Percentiles rank a stretch among this genome's conserved stretches.
These are phyloP conservation scores for Parambassis ranga DNA, from an alignment of 2,797 vertebrate genomes.

Conservation along the genomic window DNA sequence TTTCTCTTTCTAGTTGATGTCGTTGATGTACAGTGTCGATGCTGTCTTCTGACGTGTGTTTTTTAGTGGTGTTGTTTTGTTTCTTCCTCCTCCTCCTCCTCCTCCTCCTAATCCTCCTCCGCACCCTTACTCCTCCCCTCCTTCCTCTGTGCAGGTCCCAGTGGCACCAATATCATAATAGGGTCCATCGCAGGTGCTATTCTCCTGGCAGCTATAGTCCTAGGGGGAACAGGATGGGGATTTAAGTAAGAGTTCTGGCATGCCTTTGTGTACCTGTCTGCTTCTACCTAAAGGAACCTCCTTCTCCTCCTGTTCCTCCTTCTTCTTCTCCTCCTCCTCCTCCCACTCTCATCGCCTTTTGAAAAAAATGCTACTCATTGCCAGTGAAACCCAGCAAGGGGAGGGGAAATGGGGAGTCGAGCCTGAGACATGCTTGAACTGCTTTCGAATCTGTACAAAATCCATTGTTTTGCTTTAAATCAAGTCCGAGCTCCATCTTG, in stretches of 20 bases:
- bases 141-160: slow-evolving; percentile 90
- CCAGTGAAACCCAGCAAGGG: neutral
- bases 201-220: slow-evolving; percentile 96
- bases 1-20: slow-evolving; percentile 54
- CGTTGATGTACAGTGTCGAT: slow-evolving; percentile 73
- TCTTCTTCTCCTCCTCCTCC: slow-evolving; percentile 18
- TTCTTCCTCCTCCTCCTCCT: slow-evolving; percentile 57
- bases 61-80: slow-evolving; percentile 81
- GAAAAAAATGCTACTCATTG: slow-evolving; percentile 16
- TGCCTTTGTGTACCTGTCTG: slow-evolving; percentile 79
- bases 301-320: slow-evolving; percentile 22
- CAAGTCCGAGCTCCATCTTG: slow-evolving; percentile 23
- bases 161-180: slow-evolving; percentile 98
- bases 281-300: slow-evolving; percentile 68
- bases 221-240: slow-evolving; percentile 98
- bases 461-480: neutral
- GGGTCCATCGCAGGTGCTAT: slow-evolving; percentile 97
- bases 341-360: slow-evolving; percentile 41
- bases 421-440: slow-evolving; percentile 27
- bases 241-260: slow-evolving; percentile 94
- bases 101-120: slow-evolving; percentile 53
- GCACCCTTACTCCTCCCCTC: slow-evolving; percentile 52
- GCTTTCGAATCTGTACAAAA: slow-evolving; percentile 4
- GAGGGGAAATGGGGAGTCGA: slow-evolving; percentile 17
- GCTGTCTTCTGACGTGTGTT: slow-evolving; percentile 76